Conservation (phyloP, 2,797 vertebrate genomes). For the Paedocypris micromegethes region DNA sequence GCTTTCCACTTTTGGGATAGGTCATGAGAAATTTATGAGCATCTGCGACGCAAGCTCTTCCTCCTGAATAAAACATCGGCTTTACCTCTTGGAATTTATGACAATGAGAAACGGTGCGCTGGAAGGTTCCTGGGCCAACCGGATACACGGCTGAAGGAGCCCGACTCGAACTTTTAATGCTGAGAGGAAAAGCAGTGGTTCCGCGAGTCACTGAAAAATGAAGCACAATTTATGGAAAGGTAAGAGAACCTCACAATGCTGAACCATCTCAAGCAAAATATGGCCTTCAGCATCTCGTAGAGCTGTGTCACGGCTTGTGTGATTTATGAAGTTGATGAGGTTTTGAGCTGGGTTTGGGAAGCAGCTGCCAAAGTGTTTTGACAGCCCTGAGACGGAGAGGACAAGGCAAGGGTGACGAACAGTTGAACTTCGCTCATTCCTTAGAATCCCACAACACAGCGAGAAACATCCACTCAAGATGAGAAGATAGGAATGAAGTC, state of each 20-base stretch:
- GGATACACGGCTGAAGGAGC: neutral
- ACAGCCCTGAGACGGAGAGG: constrained; percentile 32
- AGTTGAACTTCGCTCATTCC: constrained; percentile 1
- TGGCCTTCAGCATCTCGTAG: constrained; percentile 18
- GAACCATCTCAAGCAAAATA: constrained; percentile 18
- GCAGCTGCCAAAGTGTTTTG: constrained; percentile 44
- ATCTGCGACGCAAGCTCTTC: constrained; percentile 28
- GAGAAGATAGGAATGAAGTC: constrained; percentile 38
- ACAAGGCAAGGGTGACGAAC: constrained; percentile 1
- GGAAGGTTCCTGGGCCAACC: constrained; percentile 20
- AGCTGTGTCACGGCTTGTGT: constrained; percentile 31
- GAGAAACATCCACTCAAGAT: constrained; percentile 43
- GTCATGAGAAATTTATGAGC: constrained; percentile 36
- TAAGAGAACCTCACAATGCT: constrained; percentile 28
- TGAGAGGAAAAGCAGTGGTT: constrained; percentile 1
- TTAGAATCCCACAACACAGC: constrained; percentile 23
- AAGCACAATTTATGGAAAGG: constrained; percentile 28
- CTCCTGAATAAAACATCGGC: constrained; percentile 39
- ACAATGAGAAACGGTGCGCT: neutral
- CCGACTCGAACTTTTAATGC: neutral
- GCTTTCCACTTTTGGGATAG: constrained; percentile 10
- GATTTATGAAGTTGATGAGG: constrained; percentile 38
- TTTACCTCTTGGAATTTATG: constrained; percentile 33
- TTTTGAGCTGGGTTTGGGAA: constrained; percentile 32
- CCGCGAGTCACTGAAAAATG: constrained; percentile 37